phyloP scores from a whole-genome alignment of 2,113 vertebrate species.

The Mohoua ochrocephala region DNA sequence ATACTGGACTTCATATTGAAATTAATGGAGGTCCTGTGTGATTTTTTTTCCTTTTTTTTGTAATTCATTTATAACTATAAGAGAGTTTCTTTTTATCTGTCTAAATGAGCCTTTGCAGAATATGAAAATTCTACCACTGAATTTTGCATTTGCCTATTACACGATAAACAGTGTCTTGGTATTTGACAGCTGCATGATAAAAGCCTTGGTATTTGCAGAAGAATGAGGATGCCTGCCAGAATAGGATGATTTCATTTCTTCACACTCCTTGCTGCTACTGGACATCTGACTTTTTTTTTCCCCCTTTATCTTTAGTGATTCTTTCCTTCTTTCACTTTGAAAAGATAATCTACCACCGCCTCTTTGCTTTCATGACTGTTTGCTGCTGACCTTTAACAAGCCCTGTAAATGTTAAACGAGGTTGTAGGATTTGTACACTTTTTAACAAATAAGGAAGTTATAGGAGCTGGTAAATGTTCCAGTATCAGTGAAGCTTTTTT shows the following conservation, averaged over 20 bases:
- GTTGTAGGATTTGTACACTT: background rate
- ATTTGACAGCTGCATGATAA: conserved; percentile 12
- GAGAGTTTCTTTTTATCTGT: background rate
- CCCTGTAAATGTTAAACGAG: background rate
- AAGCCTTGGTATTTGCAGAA: conserved; percentile 19
- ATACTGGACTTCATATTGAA: background rate
- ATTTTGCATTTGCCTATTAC: background rate
- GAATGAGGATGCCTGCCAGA: background rate
- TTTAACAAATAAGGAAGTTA: background rate
- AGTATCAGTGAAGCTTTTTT: background rate
- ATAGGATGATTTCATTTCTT: conserved; percentile 5
- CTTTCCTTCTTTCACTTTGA: background rate
- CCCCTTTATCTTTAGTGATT: background rate
- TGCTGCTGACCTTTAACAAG: conserved; percentile 28
- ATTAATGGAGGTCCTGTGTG: background rate
- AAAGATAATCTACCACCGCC: background rate
- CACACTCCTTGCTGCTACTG: background rate
- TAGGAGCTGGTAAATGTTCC: background rate
- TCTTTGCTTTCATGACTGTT: background rate
- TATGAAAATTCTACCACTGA: background rate
- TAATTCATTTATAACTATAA: background rate
- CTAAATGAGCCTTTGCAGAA: background rate
- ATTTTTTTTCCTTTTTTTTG: background rate
- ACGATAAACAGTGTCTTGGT: background rate
- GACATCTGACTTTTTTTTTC: background rate